Evolutionary conservation across 2,888 invertebrate genomes (phyloP), one percentile per base, ranked within the genome.

Genomic region (Netelia inedita): DNA sequence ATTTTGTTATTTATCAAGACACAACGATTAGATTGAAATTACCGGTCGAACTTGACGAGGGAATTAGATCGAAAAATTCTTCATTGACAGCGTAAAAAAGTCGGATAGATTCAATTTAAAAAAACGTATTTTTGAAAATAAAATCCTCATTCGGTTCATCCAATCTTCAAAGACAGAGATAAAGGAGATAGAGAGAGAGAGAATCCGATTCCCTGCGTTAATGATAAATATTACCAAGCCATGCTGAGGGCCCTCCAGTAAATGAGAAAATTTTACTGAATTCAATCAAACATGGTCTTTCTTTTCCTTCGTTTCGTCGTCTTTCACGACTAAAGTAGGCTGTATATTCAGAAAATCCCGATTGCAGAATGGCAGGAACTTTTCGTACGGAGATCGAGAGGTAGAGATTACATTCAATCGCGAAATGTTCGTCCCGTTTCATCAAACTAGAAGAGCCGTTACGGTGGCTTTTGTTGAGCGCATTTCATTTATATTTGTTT

Each of bases 171-270:
- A 57, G 57, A 14, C 8, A 19, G 3, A 23, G 16, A 19, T 71
- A 35, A 14, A 5, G 28, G 16, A 55, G 11, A 19, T 23, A 23
- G 35, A 19, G 19, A 55, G 16, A 28, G 28, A 46, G 19, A 1
- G 8, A 55, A 19, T 16, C 16, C 11, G 16, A 69, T 68, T 61
- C 21, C 43, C 57, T 41, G 55, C 63, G 55, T 69, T 65, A 75
- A 83, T 75, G 46, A 74, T 46, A 71, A 74, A 79, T 83, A 75
- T 79, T 50, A 65, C 28, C 16, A 66, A 28, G 55, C 61, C 28
- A 21, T 9, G 46, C 46, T 19, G 65, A 75, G 50, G 35, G 16
- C 16, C 16, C 65, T 75, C 50, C 71, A 71, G 50, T 59, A 59
- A 71, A 59, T 50, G 57, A 55, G 23, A 57, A 55, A 9, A 74